Evolutionary conservation across 2,113 vertebrate genomes (phyloP).

Genomic region (Hymenochirus boettgeri): DNA sequence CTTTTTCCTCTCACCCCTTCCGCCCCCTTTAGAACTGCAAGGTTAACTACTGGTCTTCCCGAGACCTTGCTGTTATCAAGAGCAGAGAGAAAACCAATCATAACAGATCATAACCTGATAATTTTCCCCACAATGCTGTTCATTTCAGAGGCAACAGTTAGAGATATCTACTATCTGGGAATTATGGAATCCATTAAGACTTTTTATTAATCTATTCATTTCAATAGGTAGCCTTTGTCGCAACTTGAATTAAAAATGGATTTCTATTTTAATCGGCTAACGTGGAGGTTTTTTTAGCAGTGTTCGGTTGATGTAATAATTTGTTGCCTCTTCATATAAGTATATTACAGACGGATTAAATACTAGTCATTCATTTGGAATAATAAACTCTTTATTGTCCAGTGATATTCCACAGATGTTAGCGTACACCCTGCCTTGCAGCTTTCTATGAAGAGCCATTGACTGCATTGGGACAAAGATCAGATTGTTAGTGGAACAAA

Average conservation of each 20-base stretch:
- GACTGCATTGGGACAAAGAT: background rate
- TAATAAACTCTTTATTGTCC: slow-evolving; percentile 25
- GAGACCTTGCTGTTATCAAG: no score
- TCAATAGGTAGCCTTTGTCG: background rate
- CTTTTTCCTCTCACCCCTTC: no score
- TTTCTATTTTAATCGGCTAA: slow-evolving; percentile 17
- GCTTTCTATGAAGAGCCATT: background rate
- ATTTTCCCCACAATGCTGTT: no score
- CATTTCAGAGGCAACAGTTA: no score
- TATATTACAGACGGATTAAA: slow-evolving; percentile 12
- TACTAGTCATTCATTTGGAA: slow-evolving; percentile 25
- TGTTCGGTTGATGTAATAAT: slow-evolving; percentile 5
- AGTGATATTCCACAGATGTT: slow-evolving; percentile 19
- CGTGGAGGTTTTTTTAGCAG: background rate
- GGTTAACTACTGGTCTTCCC: no score
- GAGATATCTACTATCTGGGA: no score
- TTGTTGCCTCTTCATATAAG: slow-evolving; percentile 28
- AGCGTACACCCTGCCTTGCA: background rate
- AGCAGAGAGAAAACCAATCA: no score
- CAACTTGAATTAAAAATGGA: background rate
- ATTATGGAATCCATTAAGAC: no score
- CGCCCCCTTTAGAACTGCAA: no score
- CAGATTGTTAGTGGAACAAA: no score
- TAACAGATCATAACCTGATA: no score
- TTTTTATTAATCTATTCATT: no score